Evolutionary conservation across 1,140 invertebrate species (phyloP), one percentile per base, ranked within the genome.

Genomic region (Aricia agestis): DNA sequence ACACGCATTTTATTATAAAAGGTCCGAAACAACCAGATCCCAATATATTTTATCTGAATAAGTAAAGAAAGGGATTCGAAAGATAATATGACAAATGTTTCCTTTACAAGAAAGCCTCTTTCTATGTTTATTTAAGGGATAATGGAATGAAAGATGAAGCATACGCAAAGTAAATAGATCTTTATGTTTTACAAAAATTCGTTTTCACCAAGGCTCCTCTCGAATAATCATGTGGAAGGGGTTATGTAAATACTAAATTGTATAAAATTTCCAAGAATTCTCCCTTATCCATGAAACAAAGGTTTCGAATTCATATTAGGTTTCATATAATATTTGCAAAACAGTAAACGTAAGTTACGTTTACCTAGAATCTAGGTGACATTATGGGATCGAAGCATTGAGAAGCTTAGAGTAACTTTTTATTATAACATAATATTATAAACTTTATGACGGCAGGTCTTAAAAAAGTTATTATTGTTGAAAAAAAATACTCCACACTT

Each of bases 1-100:
- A 73, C 83, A 82, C 82, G 59, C 77, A 81, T 83, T 70, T 82
- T 81, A 73, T 79, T 81, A 82, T 80, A 82, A 75, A 78, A 72
- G 75, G 59, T 63, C 59, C 59, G 59, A 63, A 63, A 63, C 59
- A 81, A 76, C 73, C 71, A 71, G 45, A 68, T 70, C 68, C 45
- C 67, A 71, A 52, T 67, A 69, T 75, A 71, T 69, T 71, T 71
- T 65, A 67, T 66, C 67, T 59, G 68, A 70, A 68, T 73, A 72
- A 72, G 75, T 80, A 81, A 82, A 80, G 81, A 81, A 80, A 79
- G 59, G 75, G 73, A 77, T 78, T 73, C 75, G 76, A 71, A 72
- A 73, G 75, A 80, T 80, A 76, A 76, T 78, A 78, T 80, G 76
- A 76, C 68, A 76, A 78, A 80, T 80, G 72, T 78, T 80, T 80